Conservation (phyloP, 2,113 vertebrate genomes). For the Ariopsis seemanni region DNA sequence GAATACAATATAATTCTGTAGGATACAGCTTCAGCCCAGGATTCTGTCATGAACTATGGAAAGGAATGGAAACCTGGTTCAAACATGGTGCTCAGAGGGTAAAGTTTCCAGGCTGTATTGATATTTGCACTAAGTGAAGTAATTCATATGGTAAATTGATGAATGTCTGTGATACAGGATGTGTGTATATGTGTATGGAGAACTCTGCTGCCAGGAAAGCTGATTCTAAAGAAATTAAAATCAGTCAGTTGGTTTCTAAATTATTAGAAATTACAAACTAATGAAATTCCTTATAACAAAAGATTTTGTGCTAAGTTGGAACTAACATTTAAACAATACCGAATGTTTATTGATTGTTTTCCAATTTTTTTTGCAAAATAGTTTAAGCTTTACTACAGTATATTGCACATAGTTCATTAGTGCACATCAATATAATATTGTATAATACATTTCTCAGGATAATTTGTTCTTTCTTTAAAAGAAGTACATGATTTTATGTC, state of each 20-base stretch:
- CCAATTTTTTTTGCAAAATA: neutral
- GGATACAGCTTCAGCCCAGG: constrained; percentile 57
- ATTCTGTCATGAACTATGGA: constrained; percentile 68
- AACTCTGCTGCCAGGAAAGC: neutral
- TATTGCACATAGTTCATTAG: neutral
- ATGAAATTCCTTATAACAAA: neutral
- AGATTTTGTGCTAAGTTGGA: neutral
- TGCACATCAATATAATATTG: neutral
- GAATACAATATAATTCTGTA: constrained; percentile 23
- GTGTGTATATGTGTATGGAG: constrained; percentile 43
- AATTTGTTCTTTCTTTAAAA: neutral
- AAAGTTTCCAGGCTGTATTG: constrained; percentile 46
- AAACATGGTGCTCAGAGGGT: constrained; percentile 51
- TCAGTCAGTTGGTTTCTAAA: neutral
- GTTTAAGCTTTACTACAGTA: neutral
- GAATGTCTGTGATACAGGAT: constrained; percentile 58
- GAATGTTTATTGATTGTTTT: constrained; percentile 1
- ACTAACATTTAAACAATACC: neutral
- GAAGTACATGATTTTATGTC: neutral
- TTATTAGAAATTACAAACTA: constrained; percentile 17
- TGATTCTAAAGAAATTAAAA: constrained; percentile 4
- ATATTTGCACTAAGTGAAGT: constrained; percentile 73
- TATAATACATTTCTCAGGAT: constrained; percentile 18
- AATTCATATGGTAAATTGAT: constrained; percentile 59
- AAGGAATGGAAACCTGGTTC: constrained; percentile 52